Percentiles rank a stretch among this genome's conserved stretches.
These are phyloP conservation scores for Capreolus pygargus DNA, from an alignment of 2,113 vertebrate genomes.

Conservation along the genomic window DNA sequence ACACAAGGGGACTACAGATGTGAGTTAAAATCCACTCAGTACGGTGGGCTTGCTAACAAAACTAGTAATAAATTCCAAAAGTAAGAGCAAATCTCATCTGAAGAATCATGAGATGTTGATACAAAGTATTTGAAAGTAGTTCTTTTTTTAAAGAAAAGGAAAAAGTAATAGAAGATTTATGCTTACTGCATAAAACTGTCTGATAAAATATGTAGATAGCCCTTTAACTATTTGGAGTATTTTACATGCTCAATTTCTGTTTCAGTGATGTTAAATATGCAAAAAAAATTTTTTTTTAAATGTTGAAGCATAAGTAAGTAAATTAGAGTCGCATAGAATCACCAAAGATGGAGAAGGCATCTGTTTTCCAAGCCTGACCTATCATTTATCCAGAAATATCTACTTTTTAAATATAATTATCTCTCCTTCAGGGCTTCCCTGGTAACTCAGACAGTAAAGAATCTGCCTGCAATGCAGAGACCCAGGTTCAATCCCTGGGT, in stretches of 20 bases:
- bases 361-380: not conserved
- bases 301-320: slow-evolving; percentile 22
- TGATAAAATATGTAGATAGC: slow-evolving; percentile 43
- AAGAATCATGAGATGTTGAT: not conserved
- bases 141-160: slow-evolving; percentile 19
- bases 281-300: not conserved
- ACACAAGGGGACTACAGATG: slow-evolving; percentile 51
- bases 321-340: not conserved
- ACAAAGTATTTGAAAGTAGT: slow-evolving; percentile 3
- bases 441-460: not conserved
- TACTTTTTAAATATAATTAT: not conserved
- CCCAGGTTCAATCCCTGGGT: not conserved
- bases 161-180: slow-evolving; percentile 42
- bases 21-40: slow-evolving; percentile 68
- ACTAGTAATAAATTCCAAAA: slow-evolving; percentile 20
- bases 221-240: slow-evolving; percentile 61
- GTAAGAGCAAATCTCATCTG: slow-evolving; percentile 4
- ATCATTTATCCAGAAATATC: not conserved
- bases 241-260: slow-evolving; percentile 22
- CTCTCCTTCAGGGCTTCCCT: not conserved
- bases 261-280: slow-evolving; percentile 32
- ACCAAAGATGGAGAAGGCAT: fast-evolving
- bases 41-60: slow-evolving; percentile 37
- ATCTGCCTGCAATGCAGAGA: not conserved
- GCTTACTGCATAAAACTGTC: slow-evolving; percentile 19